phyloP scores from a whole-genome alignment of 2,888 invertebrate species.

The Bombylius major region DNA sequence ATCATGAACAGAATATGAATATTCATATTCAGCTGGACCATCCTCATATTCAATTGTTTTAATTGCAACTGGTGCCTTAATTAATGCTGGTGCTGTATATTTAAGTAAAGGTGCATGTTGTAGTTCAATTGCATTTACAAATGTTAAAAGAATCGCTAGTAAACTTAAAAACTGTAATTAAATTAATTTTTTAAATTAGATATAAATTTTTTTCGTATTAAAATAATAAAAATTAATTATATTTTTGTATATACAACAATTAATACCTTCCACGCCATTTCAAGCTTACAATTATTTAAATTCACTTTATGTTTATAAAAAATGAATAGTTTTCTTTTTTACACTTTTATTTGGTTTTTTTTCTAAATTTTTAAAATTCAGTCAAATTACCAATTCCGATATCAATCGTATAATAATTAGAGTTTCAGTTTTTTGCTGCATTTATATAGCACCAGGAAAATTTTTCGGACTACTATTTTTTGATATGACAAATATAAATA shows the following conservation, averaged over 20 bases:
- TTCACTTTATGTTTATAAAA: too few species aligned
- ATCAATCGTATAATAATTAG: conserved; percentile 2
- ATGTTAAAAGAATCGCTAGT: background rate
- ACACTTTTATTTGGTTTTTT: too few species aligned
- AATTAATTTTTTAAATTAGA: background rate
- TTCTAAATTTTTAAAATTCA: background rate
- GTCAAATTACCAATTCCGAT: background rate
- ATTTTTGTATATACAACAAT: background rate
- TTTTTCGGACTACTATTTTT: too few species aligned
- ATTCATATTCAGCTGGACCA: conserved; percentile 39
- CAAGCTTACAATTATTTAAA: too few species aligned
- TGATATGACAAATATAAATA: too few species aligned
- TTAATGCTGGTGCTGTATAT: conserved; percentile 1
- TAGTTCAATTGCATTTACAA: conserved; percentile 2
- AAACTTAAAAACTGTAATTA: conserved; percentile 1
- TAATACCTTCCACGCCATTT: conserved; percentile 4
- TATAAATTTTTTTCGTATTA: too few species aligned
- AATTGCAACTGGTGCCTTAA: conserved; percentile 1
- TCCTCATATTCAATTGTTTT: conserved; percentile 21
- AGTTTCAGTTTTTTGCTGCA: background rate
- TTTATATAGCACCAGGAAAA: background rate
- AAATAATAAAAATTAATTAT: too few species aligned
- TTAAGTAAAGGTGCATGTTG: conserved; percentile 1
- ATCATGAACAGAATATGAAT: conserved; percentile 38
- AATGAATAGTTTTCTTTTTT: too few species aligned